Evolutionary conservation across 2,797 vertebrate species (phyloP).

Genomic region (Anabacerthia variegaticeps): DNA sequence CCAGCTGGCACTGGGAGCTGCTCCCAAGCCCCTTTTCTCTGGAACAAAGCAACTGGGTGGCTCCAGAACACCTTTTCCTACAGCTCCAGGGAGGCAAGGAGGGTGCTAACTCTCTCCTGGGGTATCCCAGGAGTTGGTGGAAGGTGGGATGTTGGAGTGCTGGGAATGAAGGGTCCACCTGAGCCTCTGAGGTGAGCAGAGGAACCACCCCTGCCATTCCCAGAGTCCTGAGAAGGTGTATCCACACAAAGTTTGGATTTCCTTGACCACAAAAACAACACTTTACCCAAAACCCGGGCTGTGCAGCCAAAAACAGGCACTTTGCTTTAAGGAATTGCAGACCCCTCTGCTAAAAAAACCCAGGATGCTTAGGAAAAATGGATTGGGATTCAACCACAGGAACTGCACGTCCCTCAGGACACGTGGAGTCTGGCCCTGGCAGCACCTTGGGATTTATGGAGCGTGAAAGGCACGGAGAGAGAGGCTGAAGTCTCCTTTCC

Average conservation of each 20-base stretch:
- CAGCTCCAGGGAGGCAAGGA: background rate
- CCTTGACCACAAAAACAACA: background rate
- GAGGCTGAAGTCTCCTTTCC: background rate
- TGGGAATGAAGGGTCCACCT: background rate
- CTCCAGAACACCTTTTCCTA: background rate
- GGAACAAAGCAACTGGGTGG: rapidly evolving
- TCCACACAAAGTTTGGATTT: background rate
- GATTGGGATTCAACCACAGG: background rate
- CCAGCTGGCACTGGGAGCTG: background rate
- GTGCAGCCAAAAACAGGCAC: background rate
- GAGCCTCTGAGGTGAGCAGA: background rate
- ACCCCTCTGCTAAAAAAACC: background rate
- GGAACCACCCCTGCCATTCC: background rate
- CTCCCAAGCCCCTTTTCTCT: background rate
- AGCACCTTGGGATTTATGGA: background rate
- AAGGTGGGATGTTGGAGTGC: background rate
- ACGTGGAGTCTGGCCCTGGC: background rate
- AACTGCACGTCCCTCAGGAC: background rate
- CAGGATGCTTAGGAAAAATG: background rate
- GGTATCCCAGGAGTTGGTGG: background rate
- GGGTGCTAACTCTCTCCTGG: background rate
- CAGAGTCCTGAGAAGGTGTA: background rate
- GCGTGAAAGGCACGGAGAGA: background rate
- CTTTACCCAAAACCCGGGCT: background rate
- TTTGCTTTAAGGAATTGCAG: background rate